Conservation (phyloP, 2,113 vertebrate species). For the Noturus placidus region DNA sequence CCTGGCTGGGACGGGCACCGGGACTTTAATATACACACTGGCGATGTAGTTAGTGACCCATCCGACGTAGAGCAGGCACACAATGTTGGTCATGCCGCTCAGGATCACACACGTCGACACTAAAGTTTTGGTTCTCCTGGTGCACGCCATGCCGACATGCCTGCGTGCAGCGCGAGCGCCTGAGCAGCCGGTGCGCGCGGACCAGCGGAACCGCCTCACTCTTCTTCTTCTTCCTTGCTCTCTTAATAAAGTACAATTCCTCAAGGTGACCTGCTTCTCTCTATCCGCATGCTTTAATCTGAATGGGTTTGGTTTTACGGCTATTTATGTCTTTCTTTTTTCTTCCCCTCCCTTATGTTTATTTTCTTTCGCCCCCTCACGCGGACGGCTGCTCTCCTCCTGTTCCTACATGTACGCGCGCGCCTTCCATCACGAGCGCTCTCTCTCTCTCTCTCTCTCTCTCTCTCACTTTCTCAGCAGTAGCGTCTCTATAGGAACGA, state of each 20-base stretch:
- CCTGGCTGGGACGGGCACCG: slow-evolving; percentile 85
- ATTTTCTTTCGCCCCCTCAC: neutral
- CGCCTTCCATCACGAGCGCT: slow-evolving; percentile 4
- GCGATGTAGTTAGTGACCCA: slow-evolving; percentile 99
- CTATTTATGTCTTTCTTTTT: neutral
- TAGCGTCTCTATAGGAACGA: slow-evolving; percentile 25
- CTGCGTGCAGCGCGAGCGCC: slow-evolving; percentile 82
- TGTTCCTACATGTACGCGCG: slow-evolving; percentile 25
- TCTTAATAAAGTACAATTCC: slow-evolving; percentile 27
- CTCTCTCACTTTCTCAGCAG: neutral
- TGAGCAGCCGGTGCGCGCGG: slow-evolving; percentile 61
- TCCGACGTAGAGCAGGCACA: slow-evolving; percentile 95
- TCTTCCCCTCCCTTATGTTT: neutral
- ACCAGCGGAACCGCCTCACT: slow-evolving; percentile 54
- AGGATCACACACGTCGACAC: slow-evolving; percentile 98
- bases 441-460: neutral
- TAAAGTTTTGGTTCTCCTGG: slow-evolving; percentile 99
- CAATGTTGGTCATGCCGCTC: slow-evolving; percentile 97
- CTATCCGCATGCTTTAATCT: neutral
- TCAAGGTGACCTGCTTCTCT: slow-evolving; percentile 1
- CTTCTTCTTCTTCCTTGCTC: neutral
- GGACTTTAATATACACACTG: slow-evolving; percentile 92
- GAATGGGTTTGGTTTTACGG: too few species aligned
- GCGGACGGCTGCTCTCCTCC: slow-evolving; percentile 3
- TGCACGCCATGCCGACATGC: slow-evolving; percentile 94